phyloP scores from a whole-genome alignment of 2,888 invertebrate genomes.

The Malachius bipustulatus region DNA sequence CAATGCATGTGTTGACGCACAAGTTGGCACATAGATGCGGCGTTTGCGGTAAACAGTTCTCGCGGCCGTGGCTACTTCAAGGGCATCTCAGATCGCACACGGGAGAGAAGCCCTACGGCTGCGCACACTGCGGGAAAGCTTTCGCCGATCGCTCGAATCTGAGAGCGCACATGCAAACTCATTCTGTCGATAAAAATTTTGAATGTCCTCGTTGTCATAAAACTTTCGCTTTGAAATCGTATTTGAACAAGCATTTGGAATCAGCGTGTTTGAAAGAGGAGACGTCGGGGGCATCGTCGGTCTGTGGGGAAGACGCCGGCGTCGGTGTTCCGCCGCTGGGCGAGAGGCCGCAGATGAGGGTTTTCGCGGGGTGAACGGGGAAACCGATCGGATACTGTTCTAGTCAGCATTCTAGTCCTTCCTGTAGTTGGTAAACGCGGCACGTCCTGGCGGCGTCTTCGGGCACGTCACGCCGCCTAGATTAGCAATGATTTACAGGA shows the following conservation, averaged over 20 bases:
- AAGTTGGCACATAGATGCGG: conserved; percentile 84
- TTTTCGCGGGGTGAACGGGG: conserved; percentile 27
- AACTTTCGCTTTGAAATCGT: conserved; percentile 87
- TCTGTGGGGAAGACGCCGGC: conserved; percentile 10
- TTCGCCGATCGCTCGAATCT: conserved; percentile 91
- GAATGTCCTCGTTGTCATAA: conserved; percentile 80
- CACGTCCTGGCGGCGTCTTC: conserved; percentile 29
- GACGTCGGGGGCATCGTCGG: conserved; percentile 15
- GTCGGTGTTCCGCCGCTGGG: conserved; percentile 10
- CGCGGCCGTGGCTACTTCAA: conserved; percentile 87
- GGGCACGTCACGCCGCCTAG: conserved; percentile 29
- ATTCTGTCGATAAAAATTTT: conserved; percentile 81
- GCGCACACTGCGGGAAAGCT: conserved; percentile 88
- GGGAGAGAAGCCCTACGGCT: conserved; percentile 86
- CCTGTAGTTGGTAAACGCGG: conserved; percentile 25
- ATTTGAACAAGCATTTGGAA: conserved; percentile 89
- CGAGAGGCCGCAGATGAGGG: conserved; percentile 23
- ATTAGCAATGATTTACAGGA: conserved; percentile 35
- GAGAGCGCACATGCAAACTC: conserved; percentile 90
- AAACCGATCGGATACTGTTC: conserved; percentile 18
- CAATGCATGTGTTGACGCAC: conserved; percentile 87
- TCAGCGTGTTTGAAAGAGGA: conserved; percentile 71
- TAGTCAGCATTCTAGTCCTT: conserved; percentile 24
- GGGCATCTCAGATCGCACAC: conserved; percentile 84
- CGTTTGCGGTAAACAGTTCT: conserved; percentile 89